Evolutionary conservation across 2,888 invertebrate genomes (phyloP).

Genomic region (Dryobotodes eremita): DNA sequence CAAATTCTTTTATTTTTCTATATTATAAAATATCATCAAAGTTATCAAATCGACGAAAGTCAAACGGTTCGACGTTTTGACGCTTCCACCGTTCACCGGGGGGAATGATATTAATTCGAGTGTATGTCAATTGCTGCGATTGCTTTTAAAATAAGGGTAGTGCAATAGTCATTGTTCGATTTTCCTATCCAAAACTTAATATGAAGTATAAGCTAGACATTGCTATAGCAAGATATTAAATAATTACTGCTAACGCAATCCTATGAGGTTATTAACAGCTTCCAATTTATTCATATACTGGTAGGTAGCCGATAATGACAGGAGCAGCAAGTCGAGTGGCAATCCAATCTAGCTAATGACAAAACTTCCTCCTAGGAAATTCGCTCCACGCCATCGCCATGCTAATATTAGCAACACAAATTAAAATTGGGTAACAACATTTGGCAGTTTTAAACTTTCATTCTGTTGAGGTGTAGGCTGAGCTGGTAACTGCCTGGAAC

Average conservation of each 20-base stretch:
- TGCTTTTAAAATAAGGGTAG: conserved; percentile 24
- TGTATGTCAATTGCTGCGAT: conserved; percentile 19
- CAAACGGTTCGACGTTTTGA: conserved; percentile 18
- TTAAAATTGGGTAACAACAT: conserved; percentile 63
- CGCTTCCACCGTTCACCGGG: neutral
- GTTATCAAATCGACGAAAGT: conserved; percentile 50
- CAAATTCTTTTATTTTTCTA: conserved; percentile 32
- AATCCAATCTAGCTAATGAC: conserved; percentile 68
- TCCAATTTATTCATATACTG: conserved; percentile 57
- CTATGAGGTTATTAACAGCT: conserved; percentile 33
- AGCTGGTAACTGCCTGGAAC: conserved; percentile 7
- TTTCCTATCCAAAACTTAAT: neutral
- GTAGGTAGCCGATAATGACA: conserved; percentile 58
- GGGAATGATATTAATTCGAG: conserved; percentile 34
- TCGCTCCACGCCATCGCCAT: conserved; percentile 50
- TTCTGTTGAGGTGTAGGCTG: conserved; percentile 35
- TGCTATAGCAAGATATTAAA: conserved; percentile 12
- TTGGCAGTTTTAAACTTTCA: conserved; percentile 52
- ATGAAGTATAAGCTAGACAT: neutral
- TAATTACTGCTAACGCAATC: conserved; percentile 30
- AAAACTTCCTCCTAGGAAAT: conserved; percentile 66
- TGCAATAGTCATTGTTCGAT: conserved; percentile 13
- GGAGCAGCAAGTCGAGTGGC: conserved; percentile 63
- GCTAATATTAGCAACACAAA: conserved; percentile 61
- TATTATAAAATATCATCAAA: conserved; percentile 29